These are phyloP conservation scores for Leptarthrus brevirostris DNA, from an alignment of 2,888 invertebrate genomes.

Conservation along the genomic window DNA sequence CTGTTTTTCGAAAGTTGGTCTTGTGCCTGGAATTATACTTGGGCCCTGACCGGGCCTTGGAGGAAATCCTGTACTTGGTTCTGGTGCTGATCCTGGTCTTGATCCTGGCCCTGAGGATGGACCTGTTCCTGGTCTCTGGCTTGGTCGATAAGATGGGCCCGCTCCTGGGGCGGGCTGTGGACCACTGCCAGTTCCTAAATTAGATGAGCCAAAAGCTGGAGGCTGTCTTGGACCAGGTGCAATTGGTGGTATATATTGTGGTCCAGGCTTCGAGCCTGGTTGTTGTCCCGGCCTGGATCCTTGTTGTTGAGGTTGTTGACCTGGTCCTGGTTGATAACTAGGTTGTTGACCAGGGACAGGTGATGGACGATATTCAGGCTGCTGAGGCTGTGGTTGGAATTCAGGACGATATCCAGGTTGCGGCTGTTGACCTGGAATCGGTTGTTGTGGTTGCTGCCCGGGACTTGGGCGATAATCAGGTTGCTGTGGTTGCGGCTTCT, in stretches of 20 bases:
- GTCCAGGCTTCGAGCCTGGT: slow-evolving; percentile 5
- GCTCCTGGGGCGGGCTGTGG: neutral
- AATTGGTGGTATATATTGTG: slow-evolving; percentile 38
- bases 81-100: slow-evolving; percentile 50
- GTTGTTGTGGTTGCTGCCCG: neutral
- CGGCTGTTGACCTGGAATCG: neutral
- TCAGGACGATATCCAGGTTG: neutral
- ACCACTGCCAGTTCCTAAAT: neutral
- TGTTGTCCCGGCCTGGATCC: slow-evolving; percentile 2
- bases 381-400: neutral
- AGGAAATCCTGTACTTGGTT: neutral
- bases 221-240: slow-evolving; percentile 50
- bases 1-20: neutral
- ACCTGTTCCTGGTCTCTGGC: neutral
- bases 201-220: neutral
- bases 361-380: neutral
- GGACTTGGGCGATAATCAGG: neutral
- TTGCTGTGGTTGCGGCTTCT: neutral
- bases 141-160: neutral
- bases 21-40: neutral
- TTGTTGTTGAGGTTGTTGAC: neutral
- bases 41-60: neutral
- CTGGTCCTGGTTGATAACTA: neutral
- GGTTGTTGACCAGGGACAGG: neutral
- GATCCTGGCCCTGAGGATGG: neutral